phyloP scores from a whole-genome alignment of 64 coral and sea anemone genomes.

The Actinia equina region DNA sequence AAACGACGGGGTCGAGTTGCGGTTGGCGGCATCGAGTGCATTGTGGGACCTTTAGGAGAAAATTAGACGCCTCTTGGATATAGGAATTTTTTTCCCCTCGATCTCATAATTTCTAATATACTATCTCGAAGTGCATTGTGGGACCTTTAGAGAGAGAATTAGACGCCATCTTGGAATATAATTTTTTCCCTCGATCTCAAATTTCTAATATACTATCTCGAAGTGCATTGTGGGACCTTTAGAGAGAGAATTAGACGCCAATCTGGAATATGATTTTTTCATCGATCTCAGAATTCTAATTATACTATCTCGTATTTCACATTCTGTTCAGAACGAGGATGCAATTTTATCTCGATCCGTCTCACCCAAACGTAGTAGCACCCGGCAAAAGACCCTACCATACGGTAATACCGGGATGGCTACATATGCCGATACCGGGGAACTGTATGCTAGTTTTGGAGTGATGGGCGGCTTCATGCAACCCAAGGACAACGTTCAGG shows the following conservation, averaged over 20 bases:
- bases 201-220: neutral
- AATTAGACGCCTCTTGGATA: too few species aligned
- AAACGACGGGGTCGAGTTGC: too few species aligned
- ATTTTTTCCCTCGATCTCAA: too few species aligned
- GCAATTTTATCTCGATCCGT: slow-evolving; percentile 68
- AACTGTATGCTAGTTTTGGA: slow-evolving; percentile 92
- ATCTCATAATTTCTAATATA: neutral
- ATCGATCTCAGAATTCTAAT: too few species aligned
- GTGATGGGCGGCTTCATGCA: slow-evolving; percentile 99
- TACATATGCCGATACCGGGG: slow-evolving; percentile 61
- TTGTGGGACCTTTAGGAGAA: too few species aligned
- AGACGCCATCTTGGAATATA: too few species aligned
- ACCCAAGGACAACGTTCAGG: slow-evolving; percentile 99
- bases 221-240: too few species aligned
- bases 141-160: too few species aligned
- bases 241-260: too few species aligned
- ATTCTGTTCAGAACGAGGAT: slow-evolving; percentile 70
- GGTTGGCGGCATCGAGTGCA: too few species aligned
- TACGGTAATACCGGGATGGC: slow-evolving; percentile 98
- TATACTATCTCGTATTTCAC: neutral
- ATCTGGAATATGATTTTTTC: too few species aligned
- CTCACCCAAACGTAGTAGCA: slow-evolving; percentile 67
- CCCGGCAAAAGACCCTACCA: slow-evolving; percentile 89
- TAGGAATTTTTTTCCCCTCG: neutral
- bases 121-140: too few species aligned